phyloP scores from a whole-genome alignment of 2,888 invertebrate genomes.

The Leptopilina syphax region DNA sequence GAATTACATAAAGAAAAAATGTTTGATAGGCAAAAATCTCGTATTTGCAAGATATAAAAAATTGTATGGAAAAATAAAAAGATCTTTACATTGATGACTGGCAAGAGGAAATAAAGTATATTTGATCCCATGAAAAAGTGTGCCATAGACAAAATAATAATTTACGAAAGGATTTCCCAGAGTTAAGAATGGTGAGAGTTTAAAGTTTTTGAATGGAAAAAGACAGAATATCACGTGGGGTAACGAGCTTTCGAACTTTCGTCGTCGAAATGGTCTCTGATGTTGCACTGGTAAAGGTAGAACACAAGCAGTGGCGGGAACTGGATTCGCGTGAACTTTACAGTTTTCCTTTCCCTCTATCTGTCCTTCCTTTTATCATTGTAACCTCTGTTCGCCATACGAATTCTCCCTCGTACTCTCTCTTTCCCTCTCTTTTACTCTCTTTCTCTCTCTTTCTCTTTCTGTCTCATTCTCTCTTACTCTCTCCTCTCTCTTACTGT shows the following conservation, averaged over 20 bases:
- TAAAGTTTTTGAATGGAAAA: background rate
- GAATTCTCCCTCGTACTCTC: conserved; percentile 40
- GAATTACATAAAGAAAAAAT: too few species aligned
- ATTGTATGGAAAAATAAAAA: too few species aligned
- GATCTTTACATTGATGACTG: too few species aligned
- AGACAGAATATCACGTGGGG: conserved; percentile 29
- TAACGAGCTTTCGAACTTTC: conserved; percentile 33
- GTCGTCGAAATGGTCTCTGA: conserved; percentile 25
- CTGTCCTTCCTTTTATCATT: conserved; percentile 46
- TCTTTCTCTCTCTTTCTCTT: background rate
- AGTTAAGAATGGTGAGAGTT: conserved; percentile 2
- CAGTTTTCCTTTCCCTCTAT: conserved; percentile 40
- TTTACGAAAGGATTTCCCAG: background rate
- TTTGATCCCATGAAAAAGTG: too few species aligned
- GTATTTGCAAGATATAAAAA: too few species aligned
- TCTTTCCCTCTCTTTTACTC: background rate
- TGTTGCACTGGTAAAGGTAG: conserved; percentile 29
- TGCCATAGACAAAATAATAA: too few species aligned
- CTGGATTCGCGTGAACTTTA: conserved; percentile 44
- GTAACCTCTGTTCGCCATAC: conserved; percentile 22
- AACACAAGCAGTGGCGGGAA: background rate
- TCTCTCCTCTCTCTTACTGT: too few species aligned
- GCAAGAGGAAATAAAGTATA: too few species aligned
- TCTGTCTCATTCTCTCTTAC: background rate
- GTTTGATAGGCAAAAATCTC: too few species aligned